A percentile compares a stretch with the other conserved stretches of the same genome.
These are phyloP conservation scores for Laodelphax striatellus DNA, from an alignment of 1,140 invertebrate genomes.

Conservation along the genomic window DNA sequence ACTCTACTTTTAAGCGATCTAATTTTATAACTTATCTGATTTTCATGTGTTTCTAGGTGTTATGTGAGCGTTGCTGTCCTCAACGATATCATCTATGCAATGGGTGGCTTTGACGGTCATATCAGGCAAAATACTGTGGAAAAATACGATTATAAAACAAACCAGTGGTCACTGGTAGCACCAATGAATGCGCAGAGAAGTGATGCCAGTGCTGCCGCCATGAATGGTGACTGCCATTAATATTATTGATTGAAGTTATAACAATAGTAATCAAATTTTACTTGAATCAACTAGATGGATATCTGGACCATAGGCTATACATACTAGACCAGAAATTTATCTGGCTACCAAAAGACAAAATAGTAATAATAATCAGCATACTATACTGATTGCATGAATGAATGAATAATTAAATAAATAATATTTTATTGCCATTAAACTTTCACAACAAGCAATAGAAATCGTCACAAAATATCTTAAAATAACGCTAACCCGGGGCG, in stretches of 20 bases:
- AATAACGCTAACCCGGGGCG: too few relatives aligned
- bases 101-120: conserved; percentile 67
- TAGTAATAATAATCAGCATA: background rate
- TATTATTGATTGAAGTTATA: too few relatives aligned
- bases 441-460: too few relatives aligned
- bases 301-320: too few relatives aligned
- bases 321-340: background rate
- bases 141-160: conserved; percentile 52
- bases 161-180: conserved; percentile 49
- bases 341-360: background rate
- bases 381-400: background rate
- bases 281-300: too few relatives aligned
- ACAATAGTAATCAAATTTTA: too few relatives aligned
- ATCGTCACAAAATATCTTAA: too few relatives aligned
- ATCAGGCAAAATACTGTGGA: conserved; percentile 61
- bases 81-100: conserved; percentile 55
- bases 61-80: conserved; percentile 54
- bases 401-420: too few relatives aligned
- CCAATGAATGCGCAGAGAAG: conserved; percentile 54
- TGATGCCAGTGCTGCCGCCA: conserved; percentile 48
- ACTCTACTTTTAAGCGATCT: too few relatives aligned
- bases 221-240: conserved; percentile 34
- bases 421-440: too few relatives aligned
- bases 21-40: too few relatives aligned
- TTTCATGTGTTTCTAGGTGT: too few relatives aligned